Evolutionary conservation across 2,113 vertebrate species (phyloP).

Genomic region (Balaeniceps rex): DNA sequence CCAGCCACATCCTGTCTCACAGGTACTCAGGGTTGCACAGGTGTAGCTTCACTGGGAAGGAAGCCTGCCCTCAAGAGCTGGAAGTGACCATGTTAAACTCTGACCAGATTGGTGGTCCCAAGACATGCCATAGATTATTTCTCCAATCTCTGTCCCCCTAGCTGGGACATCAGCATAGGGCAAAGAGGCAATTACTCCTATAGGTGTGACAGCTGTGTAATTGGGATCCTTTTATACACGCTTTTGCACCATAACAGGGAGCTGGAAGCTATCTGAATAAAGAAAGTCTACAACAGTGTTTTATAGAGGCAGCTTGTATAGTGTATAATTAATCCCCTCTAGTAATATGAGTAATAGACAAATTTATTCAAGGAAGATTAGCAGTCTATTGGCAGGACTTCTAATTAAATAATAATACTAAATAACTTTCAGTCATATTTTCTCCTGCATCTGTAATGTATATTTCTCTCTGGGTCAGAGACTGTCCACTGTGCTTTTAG

Average conservation of each 20-base stretch:
- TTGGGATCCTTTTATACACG: background rate
- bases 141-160: background rate
- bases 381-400: background rate
- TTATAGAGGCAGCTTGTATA: background rate
- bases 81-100: background rate
- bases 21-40: background rate
- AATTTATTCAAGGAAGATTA: constrained; percentile 11
- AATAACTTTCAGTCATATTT: background rate
- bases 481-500: background rate
- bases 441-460: background rate
- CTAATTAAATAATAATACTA: constrained; percentile 3
- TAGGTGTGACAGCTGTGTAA: background rate
- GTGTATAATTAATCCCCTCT: background rate
- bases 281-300: background rate
- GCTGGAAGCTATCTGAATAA: background rate
- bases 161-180: background rate
- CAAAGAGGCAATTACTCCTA: background rate
- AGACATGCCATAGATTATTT: background rate
- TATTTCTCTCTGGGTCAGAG: background rate
- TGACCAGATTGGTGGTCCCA: background rate
- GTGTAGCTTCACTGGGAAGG: background rate
- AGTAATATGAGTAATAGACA: background rate
- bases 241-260: background rate
- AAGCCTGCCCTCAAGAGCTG: background rate
- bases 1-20: background rate